Evolutionary conservation across 2,888 invertebrate genomes (phyloP).

Genomic region (Polydesmus complanatus): DNA sequence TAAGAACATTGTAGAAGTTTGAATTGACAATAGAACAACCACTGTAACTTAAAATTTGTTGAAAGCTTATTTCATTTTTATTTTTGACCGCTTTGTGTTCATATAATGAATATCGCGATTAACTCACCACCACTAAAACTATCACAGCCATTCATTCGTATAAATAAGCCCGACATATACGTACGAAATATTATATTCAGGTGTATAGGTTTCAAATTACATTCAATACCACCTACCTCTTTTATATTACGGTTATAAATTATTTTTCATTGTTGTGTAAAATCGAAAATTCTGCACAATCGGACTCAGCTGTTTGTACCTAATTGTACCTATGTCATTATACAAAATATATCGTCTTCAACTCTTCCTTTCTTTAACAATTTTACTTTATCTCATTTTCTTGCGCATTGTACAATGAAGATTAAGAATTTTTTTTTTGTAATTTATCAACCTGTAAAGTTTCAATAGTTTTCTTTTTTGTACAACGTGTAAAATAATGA

Average conservation of each 20-base stretch:
- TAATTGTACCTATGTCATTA: too few species aligned
- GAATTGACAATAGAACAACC: too few species aligned
- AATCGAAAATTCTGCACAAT: neutral
- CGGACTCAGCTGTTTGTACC: neutral
- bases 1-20: too few species aligned
- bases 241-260: neutral
- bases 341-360: too few species aligned
- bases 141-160: neutral
- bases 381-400: too few species aligned
- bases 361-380: too few species aligned
- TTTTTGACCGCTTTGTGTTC: neutral
- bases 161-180: neutral
- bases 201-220: neutral
- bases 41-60: neutral
- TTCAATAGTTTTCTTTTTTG: too few species aligned
- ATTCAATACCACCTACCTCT: neutral
- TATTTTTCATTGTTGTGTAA: neutral
- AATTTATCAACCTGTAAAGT: too few species aligned
- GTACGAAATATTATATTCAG: neutral
- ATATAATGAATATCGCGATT: neutral
- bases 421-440: too few species aligned
- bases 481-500: too few species aligned
- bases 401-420: too few species aligned
- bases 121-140: neutral
- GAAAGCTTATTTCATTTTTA: neutral